Base-by-base conservation (phyloP, 2,113 vertebrate genomes). In the Xenopus tropicalis region DNA sequence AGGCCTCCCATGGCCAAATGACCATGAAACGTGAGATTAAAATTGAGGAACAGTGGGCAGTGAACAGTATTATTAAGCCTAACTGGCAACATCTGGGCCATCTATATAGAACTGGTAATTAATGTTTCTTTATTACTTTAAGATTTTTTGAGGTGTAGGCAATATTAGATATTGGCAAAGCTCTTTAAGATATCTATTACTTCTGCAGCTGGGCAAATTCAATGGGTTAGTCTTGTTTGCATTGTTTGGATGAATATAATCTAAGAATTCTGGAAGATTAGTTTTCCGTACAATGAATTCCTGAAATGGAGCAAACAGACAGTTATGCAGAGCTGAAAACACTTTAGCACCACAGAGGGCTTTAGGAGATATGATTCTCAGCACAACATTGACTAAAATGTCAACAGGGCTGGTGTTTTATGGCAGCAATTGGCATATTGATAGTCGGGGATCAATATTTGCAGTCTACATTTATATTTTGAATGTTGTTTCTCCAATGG, bases 381-480 rank as follows among this genome's bases (percentile, higher is more conserved):
- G 78, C 16, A 63, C 14, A 71, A 70, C 83, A 85, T 76, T 82
- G 82, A 84, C 75, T 77, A 59, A 85, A 84, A 82, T 70, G 73
- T 82, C 79, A 86, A 68, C 44, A 80, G 66, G 44, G 20, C 52
- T 87, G 81, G 5, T 52, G 20, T 77, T 88, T 88, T 84, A 81
- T 82, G 77, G 79, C 67, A 82, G 67, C 72, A 79, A 77, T 78
- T 83, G 83, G 71, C 64, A 6, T 71, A 77, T 81, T 73, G 72
- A 42, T 79, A 77, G 54, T 66, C 79, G 66, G 74, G 87, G 86
- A 83, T 85, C 85, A 83, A 86, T 81, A 82, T 23, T 10, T 78
- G 77, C 70, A 80, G 83, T 84, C 83, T 80, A 78, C 76, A 85
- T 85, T 84, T 82, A 61, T 70, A 79, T 46, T 83, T 83, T 80